Evolutionary conservation across 2,888 invertebrate species (phyloP), one percentile per base, ranked within the genome.

Genomic region (Rhagophthalmus giganteus): DNA sequence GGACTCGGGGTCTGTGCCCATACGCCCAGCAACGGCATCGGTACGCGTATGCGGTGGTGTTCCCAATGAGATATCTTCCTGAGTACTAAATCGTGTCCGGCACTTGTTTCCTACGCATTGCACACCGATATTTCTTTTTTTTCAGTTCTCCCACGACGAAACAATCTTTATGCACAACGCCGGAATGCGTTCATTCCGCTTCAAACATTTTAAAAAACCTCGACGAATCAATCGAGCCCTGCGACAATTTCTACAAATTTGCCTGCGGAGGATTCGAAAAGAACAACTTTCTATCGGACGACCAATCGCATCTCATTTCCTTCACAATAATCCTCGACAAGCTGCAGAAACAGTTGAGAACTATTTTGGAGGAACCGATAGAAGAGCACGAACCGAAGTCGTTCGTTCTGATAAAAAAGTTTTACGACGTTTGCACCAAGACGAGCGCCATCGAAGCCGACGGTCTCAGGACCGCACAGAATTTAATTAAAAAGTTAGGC

Each of bases 151-250:
- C n/a, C n/a, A n/a, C n/a, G n/a, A n/a, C n/a, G n/a, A 32, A 20
- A 12, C 9, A 34, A 28, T 8, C 9, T 2, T 13, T 24, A n/a
- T 65, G 65, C 28, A 26, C 82, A 51, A 78, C 81, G 0, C 75
- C 84, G n/a, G 88, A 86, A 64, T 91, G 91, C 73, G 79, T 90
- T 38, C 82, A 85, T 65, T 83, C 86, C 84, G 87, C 88, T 0
- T 82, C 85, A 0, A 79, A 79, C 54, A 74, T 88, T 11, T 72
- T 88, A 26, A 73, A 78, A 41, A 85, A 83, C 65, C 83, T 88
- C 81, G 83, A 88, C 59, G 71, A 76, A 1, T 69, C 74, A 1
- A 81, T 84, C n/a, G 82, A 87, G 55, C 88, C 88, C 0, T 88
- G 88, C 64, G 85, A 31, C 7, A 30, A 50, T 13, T 50, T 50